These are phyloP conservation scores for Fistularia tabacaria DNA, from an alignment of 2,797 vertebrate species.

Conservation along the genomic window DNA sequence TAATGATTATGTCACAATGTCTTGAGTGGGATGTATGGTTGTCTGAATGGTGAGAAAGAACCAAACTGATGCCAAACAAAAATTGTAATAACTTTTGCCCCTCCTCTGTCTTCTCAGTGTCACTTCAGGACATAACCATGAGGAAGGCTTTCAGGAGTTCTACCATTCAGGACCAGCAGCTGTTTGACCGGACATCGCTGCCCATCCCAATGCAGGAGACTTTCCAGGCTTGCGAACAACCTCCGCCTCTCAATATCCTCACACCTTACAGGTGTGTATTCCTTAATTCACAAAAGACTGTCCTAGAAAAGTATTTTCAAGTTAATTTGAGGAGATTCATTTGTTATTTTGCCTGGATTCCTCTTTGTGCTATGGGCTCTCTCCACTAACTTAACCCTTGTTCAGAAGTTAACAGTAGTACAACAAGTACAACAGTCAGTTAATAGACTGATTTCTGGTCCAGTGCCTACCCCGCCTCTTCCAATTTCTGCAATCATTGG, in stretches of 20 bases:
- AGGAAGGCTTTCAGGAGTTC: slow-evolving; percentile 97
- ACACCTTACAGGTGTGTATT: slow-evolving; percentile 89
- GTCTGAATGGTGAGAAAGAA: slow-evolving; percentile 1
- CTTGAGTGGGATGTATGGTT: neutral
- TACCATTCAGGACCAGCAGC: slow-evolving; percentile 94
- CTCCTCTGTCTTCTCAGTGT: slow-evolving; percentile 74
- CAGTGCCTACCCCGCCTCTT: no score
- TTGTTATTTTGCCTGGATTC: slow-evolving; percentile 9
- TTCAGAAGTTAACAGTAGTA: no score
- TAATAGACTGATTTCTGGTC: no score
- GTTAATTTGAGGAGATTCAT: slow-evolving; percentile 9
- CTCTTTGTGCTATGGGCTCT: no score
- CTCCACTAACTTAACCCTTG: no score
- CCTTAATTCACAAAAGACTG: neutral
- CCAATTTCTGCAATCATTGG: no score
- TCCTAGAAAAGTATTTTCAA: slow-evolving; percentile 12
- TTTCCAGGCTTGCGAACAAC: slow-evolving; percentile 90
- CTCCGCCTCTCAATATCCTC: slow-evolving; percentile 96
- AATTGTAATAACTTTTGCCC: neutral
- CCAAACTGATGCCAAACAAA: neutral
- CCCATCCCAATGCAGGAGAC: slow-evolving; percentile 94
- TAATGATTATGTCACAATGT: neutral
- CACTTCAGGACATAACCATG: slow-evolving; percentile 98
- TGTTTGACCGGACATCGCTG: slow-evolving; percentile 91
- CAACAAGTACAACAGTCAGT: no score